Conservation (phyloP, 1,140 invertebrate species). For the Helicorthomorpha holstii region DNA sequence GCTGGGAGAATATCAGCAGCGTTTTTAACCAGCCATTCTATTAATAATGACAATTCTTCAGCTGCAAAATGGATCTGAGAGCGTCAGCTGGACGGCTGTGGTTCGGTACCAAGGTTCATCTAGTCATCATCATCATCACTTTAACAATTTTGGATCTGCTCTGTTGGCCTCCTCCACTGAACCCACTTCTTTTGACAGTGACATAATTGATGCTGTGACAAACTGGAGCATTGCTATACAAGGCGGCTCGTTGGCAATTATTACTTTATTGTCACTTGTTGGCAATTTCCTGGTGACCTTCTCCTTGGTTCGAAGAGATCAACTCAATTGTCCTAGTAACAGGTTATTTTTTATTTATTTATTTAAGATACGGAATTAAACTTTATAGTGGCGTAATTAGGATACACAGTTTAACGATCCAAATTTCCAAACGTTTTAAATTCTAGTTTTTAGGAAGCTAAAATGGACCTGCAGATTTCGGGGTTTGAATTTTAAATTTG, state of each 20-base stretch:
- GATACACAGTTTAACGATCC: too few species aligned
- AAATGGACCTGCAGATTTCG: neutral
- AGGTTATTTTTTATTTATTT: slow-evolving; percentile 5
- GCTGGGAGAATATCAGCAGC: too few species aligned
- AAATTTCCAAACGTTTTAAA: neutral
- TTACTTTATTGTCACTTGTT: slow-evolving; percentile 7
- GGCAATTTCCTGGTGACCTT: slow-evolving; percentile 11
- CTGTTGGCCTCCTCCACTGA: too few species aligned
- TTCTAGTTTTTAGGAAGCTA: neutral
- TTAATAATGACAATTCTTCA: too few species aligned
- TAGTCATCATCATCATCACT: too few species aligned
- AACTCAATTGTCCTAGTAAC: slow-evolving; percentile 11
- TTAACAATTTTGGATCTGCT: too few species aligned
- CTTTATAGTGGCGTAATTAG: neutral
- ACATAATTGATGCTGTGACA: neutral
- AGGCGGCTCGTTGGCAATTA: slow-evolving; percentile 7
- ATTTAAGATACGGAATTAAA: neutral
- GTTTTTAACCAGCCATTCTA: too few species aligned
- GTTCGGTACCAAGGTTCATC: too few species aligned
- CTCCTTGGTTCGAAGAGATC: slow-evolving; percentile 8
- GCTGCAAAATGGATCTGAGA: too few species aligned
- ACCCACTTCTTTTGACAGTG: too few species aligned
- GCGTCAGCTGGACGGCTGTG: too few species aligned
- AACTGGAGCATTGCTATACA: slow-evolving; percentile 7
- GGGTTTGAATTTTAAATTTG: neutral